Percentiles rank a stretch among this genome's conserved stretches.
These are phyloP conservation scores for Lasioglossum leucozonium DNA, from an alignment of 2,888 invertebrate genomes.

Conservation along the genomic window DNA sequence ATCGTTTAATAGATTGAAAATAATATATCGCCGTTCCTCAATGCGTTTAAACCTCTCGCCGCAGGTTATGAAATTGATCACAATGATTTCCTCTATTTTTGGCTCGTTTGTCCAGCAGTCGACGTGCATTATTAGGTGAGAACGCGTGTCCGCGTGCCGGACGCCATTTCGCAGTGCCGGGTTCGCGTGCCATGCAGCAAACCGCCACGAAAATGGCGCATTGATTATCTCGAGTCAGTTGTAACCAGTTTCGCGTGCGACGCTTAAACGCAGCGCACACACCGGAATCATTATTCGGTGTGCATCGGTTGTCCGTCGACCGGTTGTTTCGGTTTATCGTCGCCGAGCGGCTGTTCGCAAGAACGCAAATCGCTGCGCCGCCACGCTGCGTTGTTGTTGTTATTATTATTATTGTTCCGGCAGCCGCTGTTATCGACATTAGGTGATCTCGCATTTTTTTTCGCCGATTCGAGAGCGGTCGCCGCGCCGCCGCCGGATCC, in stretches of 20 bases:
- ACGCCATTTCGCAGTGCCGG: background rate
- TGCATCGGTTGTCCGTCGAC: slow-evolving; percentile 29
- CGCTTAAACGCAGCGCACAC: slow-evolving; percentile 9
- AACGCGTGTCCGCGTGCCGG: background rate
- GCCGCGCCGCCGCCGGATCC: background rate
- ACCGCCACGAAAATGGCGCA: slow-evolving; percentile 47
- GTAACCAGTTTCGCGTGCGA: slow-evolving; percentile 32
- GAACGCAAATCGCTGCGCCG: slow-evolving; percentile 5
- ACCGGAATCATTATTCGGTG: slow-evolving; percentile 43
- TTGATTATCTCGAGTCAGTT: slow-evolving; percentile 49
- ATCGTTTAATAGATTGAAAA: no score
- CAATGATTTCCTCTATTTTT: background rate
- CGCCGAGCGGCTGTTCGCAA: slow-evolving; percentile 11
- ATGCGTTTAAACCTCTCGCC: no score
- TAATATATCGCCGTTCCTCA: no score
- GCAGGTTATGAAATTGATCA: background rate
- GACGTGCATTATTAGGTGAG: background rate
- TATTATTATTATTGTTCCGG: background rate
- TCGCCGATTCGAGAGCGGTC: background rate
- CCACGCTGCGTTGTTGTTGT: slow-evolving; percentile 19
- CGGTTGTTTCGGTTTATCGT: slow-evolving; percentile 53
- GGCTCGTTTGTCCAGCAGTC: background rate
- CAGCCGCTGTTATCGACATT: slow-evolving; percentile 37
- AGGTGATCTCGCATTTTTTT: slow-evolving; percentile 31
- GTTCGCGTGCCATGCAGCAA: slow-evolving; percentile 24